Conservation (phyloP, 1,140 invertebrate species). For the Araneus ventricosus region DNA sequence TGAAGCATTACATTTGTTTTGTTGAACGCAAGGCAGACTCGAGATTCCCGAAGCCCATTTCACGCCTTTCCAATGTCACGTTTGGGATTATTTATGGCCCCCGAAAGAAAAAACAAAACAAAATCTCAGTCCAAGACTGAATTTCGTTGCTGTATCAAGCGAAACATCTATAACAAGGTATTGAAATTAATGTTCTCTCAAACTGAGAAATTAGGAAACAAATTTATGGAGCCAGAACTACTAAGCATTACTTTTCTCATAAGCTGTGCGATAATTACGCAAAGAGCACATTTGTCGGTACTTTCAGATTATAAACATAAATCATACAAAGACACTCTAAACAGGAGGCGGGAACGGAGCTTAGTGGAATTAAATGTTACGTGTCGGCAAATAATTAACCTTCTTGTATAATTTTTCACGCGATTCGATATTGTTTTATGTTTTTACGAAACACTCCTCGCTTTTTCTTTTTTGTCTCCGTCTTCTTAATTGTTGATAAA, state of each 20-base stretch:
- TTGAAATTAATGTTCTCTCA: slow-evolving; percentile 69
- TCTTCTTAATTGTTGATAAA: slow-evolving; percentile 37
- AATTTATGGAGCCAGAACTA: slow-evolving; percentile 56
- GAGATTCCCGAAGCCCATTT: slow-evolving; percentile 1
- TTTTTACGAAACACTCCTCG: not conserved
- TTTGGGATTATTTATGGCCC: not conserved
- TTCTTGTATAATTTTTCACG: slow-evolving; percentile 10
- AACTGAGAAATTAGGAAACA: slow-evolving; percentile 71
- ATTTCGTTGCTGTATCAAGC: slow-evolving; percentile 24
- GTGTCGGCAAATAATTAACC: slow-evolving; percentile 71
- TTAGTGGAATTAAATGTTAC: slow-evolving; percentile 70
- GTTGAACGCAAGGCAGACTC: not conserved
- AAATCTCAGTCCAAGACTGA: not conserved
- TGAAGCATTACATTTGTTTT: not conserved
- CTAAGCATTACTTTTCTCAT: slow-evolving; percentile 54
- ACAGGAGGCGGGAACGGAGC: not conserved
- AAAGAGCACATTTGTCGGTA: slow-evolving; percentile 54
- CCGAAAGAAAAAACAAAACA: not conserved
- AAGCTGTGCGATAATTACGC: slow-evolving; percentile 59
- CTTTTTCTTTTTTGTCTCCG: not conserved
- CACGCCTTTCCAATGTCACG: not conserved
- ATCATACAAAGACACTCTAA: slow-evolving; percentile 44
- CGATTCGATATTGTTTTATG: not conserved
- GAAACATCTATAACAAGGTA: slow-evolving; percentile 57
- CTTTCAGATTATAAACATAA: slow-evolving; percentile 66